phyloP scores from a whole-genome alignment of 2,797 vertebrate species.

The Gymnopithys bicolor region DNA sequence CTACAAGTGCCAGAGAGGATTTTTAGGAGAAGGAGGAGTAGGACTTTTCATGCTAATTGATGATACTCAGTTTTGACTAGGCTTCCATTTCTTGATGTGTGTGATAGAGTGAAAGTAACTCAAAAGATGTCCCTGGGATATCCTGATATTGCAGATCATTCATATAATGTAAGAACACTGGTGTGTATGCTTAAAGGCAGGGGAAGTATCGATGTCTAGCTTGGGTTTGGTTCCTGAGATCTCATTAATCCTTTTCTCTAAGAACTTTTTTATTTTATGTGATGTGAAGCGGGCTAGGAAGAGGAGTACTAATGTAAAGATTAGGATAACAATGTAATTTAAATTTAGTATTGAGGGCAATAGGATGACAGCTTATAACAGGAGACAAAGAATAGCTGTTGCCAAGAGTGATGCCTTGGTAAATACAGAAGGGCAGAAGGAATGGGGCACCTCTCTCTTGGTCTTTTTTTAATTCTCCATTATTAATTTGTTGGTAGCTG shows the following conservation, averaged over 20 bases:
- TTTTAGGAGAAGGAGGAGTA: neutral
- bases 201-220: fast-evolving
- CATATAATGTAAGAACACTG: neutral
- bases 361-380: neutral
- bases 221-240: neutral
- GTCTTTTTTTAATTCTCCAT: neutral
- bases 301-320: neutral
- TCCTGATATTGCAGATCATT: neutral
- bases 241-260: neutral
- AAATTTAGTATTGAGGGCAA: neutral
- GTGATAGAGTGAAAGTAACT: neutral
- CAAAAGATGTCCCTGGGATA: neutral
- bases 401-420: neutral
- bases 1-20: neutral
- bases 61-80: neutral
- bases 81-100: neutral
- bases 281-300: neutral
- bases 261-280: neutral
- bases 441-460: neutral
- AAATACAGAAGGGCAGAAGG: neutral
- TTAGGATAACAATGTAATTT: neutral
- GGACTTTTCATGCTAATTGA: neutral
- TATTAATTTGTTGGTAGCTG: neutral
- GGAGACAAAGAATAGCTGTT: neutral
- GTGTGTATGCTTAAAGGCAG: neutral